A percentile compares a stretch with the other conserved stretches of the same genome.
These are phyloP conservation scores for Euura saliciscinereae DNA, from an alignment of 1,140 invertebrate species.

Conservation along the genomic window DNA sequence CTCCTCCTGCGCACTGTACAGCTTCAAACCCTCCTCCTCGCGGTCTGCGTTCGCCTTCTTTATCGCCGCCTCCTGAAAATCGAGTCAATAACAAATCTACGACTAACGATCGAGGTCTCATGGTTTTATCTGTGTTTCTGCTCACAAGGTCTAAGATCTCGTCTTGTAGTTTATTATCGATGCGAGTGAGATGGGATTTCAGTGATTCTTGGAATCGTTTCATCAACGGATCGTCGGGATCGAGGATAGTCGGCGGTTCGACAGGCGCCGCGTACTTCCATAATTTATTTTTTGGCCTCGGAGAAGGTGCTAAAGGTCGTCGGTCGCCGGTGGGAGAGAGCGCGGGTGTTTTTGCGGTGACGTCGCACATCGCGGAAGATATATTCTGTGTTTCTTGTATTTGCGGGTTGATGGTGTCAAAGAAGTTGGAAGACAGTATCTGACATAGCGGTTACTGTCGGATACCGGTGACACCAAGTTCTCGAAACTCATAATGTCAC, in stretches of 20 bases:
- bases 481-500: not conserved
- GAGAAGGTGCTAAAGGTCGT: not conserved
- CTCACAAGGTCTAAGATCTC: slow-evolving; percentile 67
- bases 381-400: not conserved
- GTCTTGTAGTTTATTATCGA: slow-evolving; percentile 61
- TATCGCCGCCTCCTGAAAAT: slow-evolving; percentile 45
- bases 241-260: slow-evolving; percentile 49
- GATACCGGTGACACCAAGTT: too few relatives aligned
- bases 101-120: slow-evolving; percentile 11
- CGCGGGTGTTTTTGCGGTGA: not conserved
- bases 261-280: not conserved
- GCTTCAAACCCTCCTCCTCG: slow-evolving; percentile 51
- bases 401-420: too few relatives aligned
- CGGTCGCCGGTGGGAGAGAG: not conserved
- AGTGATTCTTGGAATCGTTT: slow-evolving; percentile 68
- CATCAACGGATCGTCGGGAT: slow-evolving; percentile 70
- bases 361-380: not conserved
- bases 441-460: too few relatives aligned
- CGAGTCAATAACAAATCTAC: slow-evolving; percentile 7
- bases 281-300: not conserved
- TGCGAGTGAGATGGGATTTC: slow-evolving; percentile 62
- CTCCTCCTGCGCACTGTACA: slow-evolving; percentile 61
- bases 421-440: too few relatives aligned
- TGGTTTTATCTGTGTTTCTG: slow-evolving; percentile 17
- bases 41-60: slow-evolving; percentile 54